Conservation (phyloP, 2,888 invertebrate genomes). For the Melanostoma mellinum region DNA sequence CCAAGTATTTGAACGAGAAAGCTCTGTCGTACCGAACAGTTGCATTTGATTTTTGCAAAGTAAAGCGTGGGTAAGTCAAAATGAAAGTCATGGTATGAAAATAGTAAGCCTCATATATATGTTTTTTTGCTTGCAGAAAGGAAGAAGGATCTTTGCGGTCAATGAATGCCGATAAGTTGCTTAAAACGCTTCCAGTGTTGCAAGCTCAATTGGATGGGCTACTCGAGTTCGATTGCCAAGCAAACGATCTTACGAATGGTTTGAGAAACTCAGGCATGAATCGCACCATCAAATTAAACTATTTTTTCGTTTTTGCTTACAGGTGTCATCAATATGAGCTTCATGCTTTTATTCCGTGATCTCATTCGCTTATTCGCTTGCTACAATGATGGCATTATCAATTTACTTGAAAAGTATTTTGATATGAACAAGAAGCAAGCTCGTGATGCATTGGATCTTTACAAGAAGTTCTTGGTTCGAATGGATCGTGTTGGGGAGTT, state of each 20-base stretch:
- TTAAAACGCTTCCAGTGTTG: slow-evolving; percentile 97
- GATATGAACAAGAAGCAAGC: slow-evolving; percentile 99
- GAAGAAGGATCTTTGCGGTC: slow-evolving; percentile 98
- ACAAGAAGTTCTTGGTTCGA: slow-evolving; percentile 98
- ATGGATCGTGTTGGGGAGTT: slow-evolving; percentile 99
- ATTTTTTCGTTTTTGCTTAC: slow-evolving; percentile 15
- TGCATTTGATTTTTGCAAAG: slow-evolving; percentile 99
- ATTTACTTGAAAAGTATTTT: slow-evolving; percentile 99
- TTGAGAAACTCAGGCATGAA: background rate
- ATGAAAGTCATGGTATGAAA: no score
- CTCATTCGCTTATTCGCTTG: slow-evolving; percentile 99
- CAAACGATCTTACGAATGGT: slow-evolving; percentile 97
- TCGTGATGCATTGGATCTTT: slow-evolving; percentile 97
- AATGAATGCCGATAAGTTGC: slow-evolving; percentile 98
- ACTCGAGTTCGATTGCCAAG: slow-evolving; percentile 97
- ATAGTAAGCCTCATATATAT: no score
- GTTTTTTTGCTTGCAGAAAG: slow-evolving; percentile 85
- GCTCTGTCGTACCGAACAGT: slow-evolving; percentile 98
- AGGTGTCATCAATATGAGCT: slow-evolving; percentile 98
- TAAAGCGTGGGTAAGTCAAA: slow-evolving; percentile 94
- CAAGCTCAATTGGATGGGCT: slow-evolving; percentile 97
- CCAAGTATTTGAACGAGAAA: slow-evolving; percentile 99
- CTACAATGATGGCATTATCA: slow-evolving; percentile 99
- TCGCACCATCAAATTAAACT: background rate
- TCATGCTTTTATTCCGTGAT: slow-evolving; percentile 99